Percentiles rank a stretch among this genome's conserved stretches.
These are phyloP conservation scores for Gymnocypris eckloni DNA, from an alignment of 2,797 vertebrate species.

Conservation along the genomic window DNA sequence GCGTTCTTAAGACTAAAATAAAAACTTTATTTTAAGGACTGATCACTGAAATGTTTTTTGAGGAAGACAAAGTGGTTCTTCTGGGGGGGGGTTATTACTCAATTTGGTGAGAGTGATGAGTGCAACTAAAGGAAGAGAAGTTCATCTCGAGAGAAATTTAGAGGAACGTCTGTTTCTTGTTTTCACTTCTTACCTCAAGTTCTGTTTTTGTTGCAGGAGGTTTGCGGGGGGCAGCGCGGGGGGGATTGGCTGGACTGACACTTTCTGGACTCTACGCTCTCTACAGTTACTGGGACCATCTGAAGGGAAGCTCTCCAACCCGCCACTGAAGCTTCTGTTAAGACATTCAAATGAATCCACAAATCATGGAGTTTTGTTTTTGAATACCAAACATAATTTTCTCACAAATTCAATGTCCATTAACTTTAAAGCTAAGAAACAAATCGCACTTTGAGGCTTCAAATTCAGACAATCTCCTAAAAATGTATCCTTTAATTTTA, in stretches of 20 bases:
- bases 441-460: not conserved
- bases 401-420: not conserved
- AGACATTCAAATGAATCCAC: not conserved
- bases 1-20: too few relatives aligned
- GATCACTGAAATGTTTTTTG: not conserved
- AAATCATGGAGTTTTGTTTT: not conserved
- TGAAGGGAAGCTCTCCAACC: conserved; percentile 75
- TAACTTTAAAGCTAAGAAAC: not conserved
- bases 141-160: not conserved
- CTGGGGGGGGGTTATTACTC: not conserved
- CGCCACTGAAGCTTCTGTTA: conserved; percentile 72
- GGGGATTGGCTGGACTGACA: conserved; percentile 77
- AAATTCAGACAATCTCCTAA: not conserved
- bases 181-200: not conserved
- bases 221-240: conserved; percentile 77
- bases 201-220: conserved; percentile 71
- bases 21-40: not conserved
- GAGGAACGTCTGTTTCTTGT: not conserved
- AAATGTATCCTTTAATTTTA: not conserved
- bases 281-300: conserved; percentile 86
- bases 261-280: conserved; percentile 83
- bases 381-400: not conserved
- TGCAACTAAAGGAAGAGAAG: not conserved
- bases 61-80: not conserved
- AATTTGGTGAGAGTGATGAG: not conserved